Base-by-base conservation (phyloP, 2,888 invertebrate genomes). In the Empis livida region DNA sequence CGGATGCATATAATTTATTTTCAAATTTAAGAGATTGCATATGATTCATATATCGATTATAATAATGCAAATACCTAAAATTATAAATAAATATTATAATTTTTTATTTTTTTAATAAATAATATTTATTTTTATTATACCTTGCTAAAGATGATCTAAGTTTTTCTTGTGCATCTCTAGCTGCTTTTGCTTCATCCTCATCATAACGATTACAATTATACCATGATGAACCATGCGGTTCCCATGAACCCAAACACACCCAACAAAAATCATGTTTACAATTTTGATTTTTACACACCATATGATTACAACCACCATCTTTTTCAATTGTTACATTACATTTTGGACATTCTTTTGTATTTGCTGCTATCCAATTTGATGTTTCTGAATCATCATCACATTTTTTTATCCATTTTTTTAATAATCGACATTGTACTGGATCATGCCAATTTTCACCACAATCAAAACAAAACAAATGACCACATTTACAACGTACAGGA, bases 341-440 rank as follows among this genome's bases (percentile, higher is more conserved):
- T 68, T 90, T 91, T 40, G 97, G 97, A 70, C 97, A 97, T 72
- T 96, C 95, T 75, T 99, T 97, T 47, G 97, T 99, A 72, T 99
- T 97, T 27, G 96, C 96, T 48, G 94, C 94, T 62, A 99, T 95
- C 97, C 97, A 99, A 67, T 97, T 97, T 11, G 94, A 93, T 47
- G 97, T 97, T 72, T 97, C 97, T 6, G 93, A 93, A 71, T 99
- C 97, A 67, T 99, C 97, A 68, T 94, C 95, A 72, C 96, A 97
- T 72, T 99, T 97, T 71, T 95, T 96, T 56, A 95, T 90, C 97
- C 97, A 99, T 68, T 88, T 89, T 63, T 82, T 82, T 16, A 99
- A 78, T 67, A 94, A 79, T 53, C 84, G 80, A 71, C 99, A 99
- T 58, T 88, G 87, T 40, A 97, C 95, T 23, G 97, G 97, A 67